These are phyloP conservation scores for Crocuta crocuta DNA, from an alignment of 2,113 vertebrate genomes.

Conservation along the genomic window DNA sequence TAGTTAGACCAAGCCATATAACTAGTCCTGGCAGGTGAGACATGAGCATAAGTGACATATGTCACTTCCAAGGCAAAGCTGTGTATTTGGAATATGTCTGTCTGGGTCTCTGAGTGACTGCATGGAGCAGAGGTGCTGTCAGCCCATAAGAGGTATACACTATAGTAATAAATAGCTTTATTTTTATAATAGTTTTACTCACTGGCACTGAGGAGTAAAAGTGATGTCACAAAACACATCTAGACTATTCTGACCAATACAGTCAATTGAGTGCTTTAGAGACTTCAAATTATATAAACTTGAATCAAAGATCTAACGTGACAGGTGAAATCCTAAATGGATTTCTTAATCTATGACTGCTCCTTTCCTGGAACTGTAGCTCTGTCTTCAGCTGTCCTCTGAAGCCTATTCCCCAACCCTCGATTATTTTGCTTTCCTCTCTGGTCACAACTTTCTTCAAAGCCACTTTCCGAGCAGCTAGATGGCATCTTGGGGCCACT, in stretches of 20 bases:
- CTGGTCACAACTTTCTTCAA: neutral
- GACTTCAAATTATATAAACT: neutral
- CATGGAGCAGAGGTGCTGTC: neutral
- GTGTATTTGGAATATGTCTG: neutral
- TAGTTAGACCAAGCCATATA: neutral
- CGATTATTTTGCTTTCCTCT: neutral
- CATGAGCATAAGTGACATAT: neutral
- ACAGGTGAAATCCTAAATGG: neutral
- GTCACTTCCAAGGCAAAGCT: neutral
- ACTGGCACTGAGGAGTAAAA: neutral
- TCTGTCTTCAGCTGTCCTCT: neutral
- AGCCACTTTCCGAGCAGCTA: neutral
- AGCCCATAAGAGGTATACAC: neutral
- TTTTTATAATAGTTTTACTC: neutral
- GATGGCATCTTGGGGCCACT: neutral
- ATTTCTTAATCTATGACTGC: neutral
- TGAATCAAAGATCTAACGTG: neutral
- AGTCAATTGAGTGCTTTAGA: neutral
- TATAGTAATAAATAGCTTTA: neutral
- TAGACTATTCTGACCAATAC: neutral
- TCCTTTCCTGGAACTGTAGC: neutral
- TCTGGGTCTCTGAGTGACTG: neutral
- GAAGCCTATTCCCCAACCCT: neutral
- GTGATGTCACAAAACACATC: neutral
- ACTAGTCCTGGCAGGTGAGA: neutral